Conservation (phyloP, 2,888 invertebrate genomes). For the Ophion obscuratus region DNA sequence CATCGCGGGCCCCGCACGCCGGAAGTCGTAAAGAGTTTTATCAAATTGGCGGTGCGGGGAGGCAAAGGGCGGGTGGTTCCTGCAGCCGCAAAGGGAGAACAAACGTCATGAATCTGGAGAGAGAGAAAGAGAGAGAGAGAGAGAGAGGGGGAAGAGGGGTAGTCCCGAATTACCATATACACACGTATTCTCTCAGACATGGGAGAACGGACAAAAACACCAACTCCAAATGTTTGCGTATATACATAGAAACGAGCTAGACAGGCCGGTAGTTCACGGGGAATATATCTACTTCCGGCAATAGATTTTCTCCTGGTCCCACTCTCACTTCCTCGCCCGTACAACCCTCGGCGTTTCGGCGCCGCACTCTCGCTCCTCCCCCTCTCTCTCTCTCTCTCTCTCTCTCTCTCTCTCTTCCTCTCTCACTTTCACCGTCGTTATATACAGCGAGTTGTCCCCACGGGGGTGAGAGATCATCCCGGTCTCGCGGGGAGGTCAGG, state of each 20-base stretch:
- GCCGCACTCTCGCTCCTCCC: slow-evolving; percentile 44
- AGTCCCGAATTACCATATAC: slow-evolving; percentile 81
- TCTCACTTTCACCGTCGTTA: slow-evolving; percentile 55
- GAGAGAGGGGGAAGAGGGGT: slow-evolving; percentile 47
- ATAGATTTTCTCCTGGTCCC: slow-evolving; percentile 81
- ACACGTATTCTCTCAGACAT: slow-evolving; percentile 68
- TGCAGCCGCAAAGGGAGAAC: slow-evolving; percentile 24
- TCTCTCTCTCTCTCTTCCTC: slow-evolving; percentile 41
- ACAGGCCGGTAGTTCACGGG: slow-evolving; percentile 74
- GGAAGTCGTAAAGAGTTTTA: slow-evolving; percentile 70
- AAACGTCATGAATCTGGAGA: slow-evolving; percentile 61
- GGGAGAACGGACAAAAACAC: slow-evolving; percentile 66
- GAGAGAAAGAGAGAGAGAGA: slow-evolving; percentile 45
- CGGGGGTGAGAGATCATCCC: slow-evolving; percentile 67
- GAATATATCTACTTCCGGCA: slow-evolving; percentile 83
- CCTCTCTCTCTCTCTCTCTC: slow-evolving; percentile 63
- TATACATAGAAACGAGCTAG: slow-evolving; percentile 64
- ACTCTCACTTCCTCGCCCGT: slow-evolving; percentile 65
- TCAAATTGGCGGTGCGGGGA: slow-evolving; percentile 78
- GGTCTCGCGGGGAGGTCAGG: slow-evolving; percentile 71
- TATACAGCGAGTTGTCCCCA: slow-evolving; percentile 14
- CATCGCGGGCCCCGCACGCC: slow-evolving; percentile 39
- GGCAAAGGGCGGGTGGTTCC: slow-evolving; percentile 30
- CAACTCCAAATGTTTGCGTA: slow-evolving; percentile 38
- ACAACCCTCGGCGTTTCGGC: slow-evolving; percentile 47